A percentile compares a stretch with the other conserved stretches of the same genome.
These are phyloP conservation scores for Halocynthia aurantium DNA, from an alignment of 23 tunicate species.

Conservation along the genomic window DNA sequence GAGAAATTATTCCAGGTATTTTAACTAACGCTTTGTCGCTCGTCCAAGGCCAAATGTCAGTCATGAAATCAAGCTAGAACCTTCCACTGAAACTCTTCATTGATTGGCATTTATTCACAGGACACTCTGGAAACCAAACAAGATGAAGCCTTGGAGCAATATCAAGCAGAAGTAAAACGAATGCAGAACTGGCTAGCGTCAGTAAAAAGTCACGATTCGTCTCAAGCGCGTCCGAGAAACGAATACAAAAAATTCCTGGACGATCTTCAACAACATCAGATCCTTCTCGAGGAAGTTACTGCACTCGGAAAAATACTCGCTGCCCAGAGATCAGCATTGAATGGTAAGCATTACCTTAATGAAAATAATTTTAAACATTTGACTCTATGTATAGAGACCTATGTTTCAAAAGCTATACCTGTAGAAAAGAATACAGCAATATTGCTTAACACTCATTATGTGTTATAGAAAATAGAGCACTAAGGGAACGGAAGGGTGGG, in stretches of 20 bases:
- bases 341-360: not conserved
- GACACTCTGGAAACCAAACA: slow-evolving; percentile 20
- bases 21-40: too few relatives aligned
- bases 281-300: slow-evolving; percentile 36
- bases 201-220: not conserved
- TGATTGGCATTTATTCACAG: slow-evolving; percentile 7
- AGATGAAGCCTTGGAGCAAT: slow-evolving; percentile 23
- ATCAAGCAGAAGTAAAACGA: slow-evolving; percentile 14
- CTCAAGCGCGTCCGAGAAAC: not conserved
- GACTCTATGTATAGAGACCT: not conserved
- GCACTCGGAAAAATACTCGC: slow-evolving; percentile 20
- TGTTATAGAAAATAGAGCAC: too few relatives aligned
- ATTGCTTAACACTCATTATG: too few relatives aligned
- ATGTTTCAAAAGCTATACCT: not conserved
- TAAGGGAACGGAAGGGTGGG: too few relatives aligned
- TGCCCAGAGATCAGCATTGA: slow-evolving; percentile 25
- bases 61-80: too few relatives aligned
- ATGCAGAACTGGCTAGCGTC: slow-evolving; percentile 45
- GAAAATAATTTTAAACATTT: not conserved
- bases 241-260: slow-evolving; percentile 16
- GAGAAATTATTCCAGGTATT: slow-evolving; percentile 45
- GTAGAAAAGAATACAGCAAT: not conserved
- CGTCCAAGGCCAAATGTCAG: too few relatives aligned
- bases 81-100: not conserved
- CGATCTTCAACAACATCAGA: slow-evolving; percentile 47